These are phyloP conservation scores for Cosmorhoe ocellata DNA, from an alignment of 2,888 invertebrate genomes.

Conservation along the genomic window DNA sequence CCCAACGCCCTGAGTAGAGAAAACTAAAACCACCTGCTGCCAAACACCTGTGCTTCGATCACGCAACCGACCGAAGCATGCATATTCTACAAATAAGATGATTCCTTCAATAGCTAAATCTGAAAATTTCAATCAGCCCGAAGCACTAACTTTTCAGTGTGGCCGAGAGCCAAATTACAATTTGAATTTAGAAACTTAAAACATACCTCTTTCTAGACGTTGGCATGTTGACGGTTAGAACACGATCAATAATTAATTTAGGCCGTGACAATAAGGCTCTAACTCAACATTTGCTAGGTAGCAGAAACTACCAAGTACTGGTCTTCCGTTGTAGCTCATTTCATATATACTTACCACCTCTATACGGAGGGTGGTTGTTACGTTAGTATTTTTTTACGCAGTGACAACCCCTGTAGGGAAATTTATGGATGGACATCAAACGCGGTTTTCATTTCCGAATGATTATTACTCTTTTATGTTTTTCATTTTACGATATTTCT, in stretches of 20 bases:
- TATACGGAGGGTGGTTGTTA: constrained; percentile 61
- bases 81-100: constrained; percentile 29
- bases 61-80: constrained; percentile 38
- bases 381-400: constrained; percentile 76
- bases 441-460: constrained; percentile 65
- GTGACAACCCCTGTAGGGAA: constrained; percentile 77
- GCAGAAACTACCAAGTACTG: no score
- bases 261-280: no score
- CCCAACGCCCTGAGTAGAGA: constrained; percentile 56
- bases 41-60: constrained; percentile 59
- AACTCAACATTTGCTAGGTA: no score
- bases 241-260: no score
- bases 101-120: constrained; percentile 17
- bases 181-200: not conserved
- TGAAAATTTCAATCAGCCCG: not conserved
- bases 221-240: no score
- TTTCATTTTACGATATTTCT: constrained; percentile 55
- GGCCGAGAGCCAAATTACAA: constrained; percentile 21
- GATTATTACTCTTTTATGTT: constrained; percentile 70
- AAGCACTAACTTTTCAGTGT: constrained; percentile 8
- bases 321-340: no score
- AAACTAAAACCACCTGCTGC: constrained; percentile 52
- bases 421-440: constrained; percentile 78
- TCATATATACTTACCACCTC: constrained; percentile 53
- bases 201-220: no score